Base-by-base conservation (phyloP, 2,888 invertebrate species). In the Leptinotarsa juncta region DNA sequence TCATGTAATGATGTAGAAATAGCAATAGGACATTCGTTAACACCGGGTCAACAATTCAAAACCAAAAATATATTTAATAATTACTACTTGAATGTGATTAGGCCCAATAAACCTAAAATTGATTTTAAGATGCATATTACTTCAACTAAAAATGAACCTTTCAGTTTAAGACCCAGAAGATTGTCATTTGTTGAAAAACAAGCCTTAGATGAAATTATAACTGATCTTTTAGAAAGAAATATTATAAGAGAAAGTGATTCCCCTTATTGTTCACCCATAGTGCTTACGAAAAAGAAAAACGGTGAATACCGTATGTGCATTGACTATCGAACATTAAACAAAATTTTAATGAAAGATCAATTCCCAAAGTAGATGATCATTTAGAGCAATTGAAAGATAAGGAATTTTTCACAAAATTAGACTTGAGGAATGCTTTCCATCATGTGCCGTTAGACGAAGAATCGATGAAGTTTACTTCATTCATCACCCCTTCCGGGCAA, bases 391-490 rank as follows among this genome's bases (percentile, higher is more conserved):
- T 84, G 55, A 77, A 79, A 48, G 75, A 78, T 23, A 81, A 84
- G 74, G 78, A 67, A 32, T 82, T 77, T 74, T 85, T 81, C 77
- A 81, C 82, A 7, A 79, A 62, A 14, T 71, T 85, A 23, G 84
- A 85, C 76, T 74, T 85, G n/a, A 81, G 80, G 67, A 81, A 80
- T 76, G 84, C 79, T 1, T 85, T 83, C 66, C 78, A 84, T 67
- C 84, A 85, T 60, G 78, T 85, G 16, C 62, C 65, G 18, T 51
- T 85, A 26, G 75, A 79, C 0, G 74, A 81, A 73, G 73, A 79
- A 15, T 83, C 82, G 5, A 73, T 79, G 3, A 78, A 83, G 73
- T 82, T 82, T 53, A 85, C 84, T 3, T 80, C 84, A 1, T 86
- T 86, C 77, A 76, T 82, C 7, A 83, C 82, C 1, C 81, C 79